Base-by-base conservation (phyloP, 2,888 invertebrate genomes). In the Melieria picta region DNA sequence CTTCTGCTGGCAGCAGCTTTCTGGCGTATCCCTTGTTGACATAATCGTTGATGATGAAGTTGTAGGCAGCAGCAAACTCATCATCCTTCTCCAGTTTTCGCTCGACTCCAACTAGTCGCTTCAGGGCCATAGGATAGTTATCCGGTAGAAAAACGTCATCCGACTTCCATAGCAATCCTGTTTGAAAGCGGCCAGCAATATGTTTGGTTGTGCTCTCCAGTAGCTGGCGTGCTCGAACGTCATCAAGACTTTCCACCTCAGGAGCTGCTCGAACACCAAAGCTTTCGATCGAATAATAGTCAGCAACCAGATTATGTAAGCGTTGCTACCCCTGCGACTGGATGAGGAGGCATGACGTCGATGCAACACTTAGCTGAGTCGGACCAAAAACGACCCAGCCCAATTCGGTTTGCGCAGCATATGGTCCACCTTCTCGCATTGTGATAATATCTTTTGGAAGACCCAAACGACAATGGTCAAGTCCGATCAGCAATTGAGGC, bases 371-470 rank as follows among this genome's bases (percentile, higher is more conserved):
- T 30, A 0, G 30, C 4, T 47, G 11, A 42, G 65, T 65, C 30
- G 62, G 61, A 5, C 75, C 73, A 66, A 74, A 75, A 4, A 76
- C 73, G 1, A 75, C 70, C 75, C 72, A 76, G 1, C 69, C 75
- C 7, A 74, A 65, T 11, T 76, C 68, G 5, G 74, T 77, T 11
- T 76, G 63, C 42, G 74, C 71, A 4, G 75, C 75, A 66, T 63
- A 75, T 7, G 73, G 76, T 42, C 74, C 72, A 48, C 42, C 13
- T 48, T 43, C 4, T 52, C n/a, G 10, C 16, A 52, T 11, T n/a
- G 46, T 52, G 42, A 7, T n/a, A 42, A 46, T 52, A 11, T 30
- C 7, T 10, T 10, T 55, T 16, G 55, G 10, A 6, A 64, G 4
- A 42, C 52, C 64, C 16, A 64, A 6, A 43, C 52, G 52, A 4